phyloP scores from a whole-genome alignment of 1,140 invertebrate species.

The Apis mellifera region DNA sequence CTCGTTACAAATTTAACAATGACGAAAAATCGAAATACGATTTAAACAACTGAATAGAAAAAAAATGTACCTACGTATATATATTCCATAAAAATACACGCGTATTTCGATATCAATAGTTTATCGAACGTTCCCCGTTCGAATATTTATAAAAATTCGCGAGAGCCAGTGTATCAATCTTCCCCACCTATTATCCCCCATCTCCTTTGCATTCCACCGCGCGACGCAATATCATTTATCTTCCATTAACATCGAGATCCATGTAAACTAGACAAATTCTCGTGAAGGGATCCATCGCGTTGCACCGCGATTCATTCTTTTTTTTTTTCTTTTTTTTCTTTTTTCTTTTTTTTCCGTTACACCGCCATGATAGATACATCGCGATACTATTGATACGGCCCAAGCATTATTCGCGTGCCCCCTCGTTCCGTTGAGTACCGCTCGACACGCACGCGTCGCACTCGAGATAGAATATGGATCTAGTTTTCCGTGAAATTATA shows the following conservation, averaged over 20 bases:
- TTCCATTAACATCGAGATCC: slow-evolving; percentile 47
- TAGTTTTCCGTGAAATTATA: neutral
- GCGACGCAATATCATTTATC: slow-evolving; percentile 38
- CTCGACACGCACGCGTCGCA: slow-evolving; percentile 10
- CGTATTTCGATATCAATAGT: neutral
- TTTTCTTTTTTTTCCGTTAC: slow-evolving; percentile 2
- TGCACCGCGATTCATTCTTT: neutral
- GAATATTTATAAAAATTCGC: slow-evolving; percentile 39
- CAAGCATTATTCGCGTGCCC: slow-evolving; percentile 38
- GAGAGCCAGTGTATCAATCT: slow-evolving; percentile 36
- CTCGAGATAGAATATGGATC: neutral
- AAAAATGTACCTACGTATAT: neutral
- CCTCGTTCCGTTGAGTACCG: slow-evolving; percentile 25
- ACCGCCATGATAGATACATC: slow-evolving; percentile 47
- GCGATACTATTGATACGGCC: slow-evolving; percentile 52
- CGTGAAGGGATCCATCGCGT: neutral
- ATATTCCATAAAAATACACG: neutral
- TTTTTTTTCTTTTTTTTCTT: too few relatives aligned
- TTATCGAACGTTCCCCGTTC: neutral
- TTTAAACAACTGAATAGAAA: too few relatives aligned
- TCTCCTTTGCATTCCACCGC: slow-evolving; percentile 24
- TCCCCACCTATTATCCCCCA: neutral
- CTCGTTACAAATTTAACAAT: neutral
- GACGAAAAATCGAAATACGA: neutral
- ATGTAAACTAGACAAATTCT: slow-evolving; percentile 47